Percentiles rank a stretch among this genome's conserved stretches.
These are phyloP conservation scores for Novumbra hubbsi DNA, from an alignment of 2,797 vertebrate genomes.

Conservation along the genomic window DNA sequence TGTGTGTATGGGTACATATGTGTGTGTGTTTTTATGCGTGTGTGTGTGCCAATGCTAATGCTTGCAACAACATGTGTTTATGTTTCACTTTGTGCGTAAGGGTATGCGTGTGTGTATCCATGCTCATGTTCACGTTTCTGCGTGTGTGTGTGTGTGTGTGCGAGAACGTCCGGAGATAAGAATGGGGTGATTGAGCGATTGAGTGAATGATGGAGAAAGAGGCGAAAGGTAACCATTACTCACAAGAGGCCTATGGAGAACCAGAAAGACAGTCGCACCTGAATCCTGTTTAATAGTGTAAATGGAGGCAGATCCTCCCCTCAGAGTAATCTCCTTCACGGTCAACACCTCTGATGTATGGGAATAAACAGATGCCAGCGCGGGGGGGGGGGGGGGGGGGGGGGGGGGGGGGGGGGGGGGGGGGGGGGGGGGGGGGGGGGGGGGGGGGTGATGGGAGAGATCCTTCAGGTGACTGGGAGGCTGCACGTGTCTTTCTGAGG, in stretches of 20 bases:
- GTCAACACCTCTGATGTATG: slow-evolving; percentile 72
- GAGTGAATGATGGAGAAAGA: slow-evolving; percentile 61
- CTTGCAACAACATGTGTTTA: neutral
- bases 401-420: slow-evolving; percentile 50
- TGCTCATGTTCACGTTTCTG: slow-evolving; percentile 1
- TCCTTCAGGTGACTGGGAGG: slow-evolving; percentile 55
- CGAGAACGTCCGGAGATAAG: slow-evolving; percentile 50
- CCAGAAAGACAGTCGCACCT: slow-evolving; percentile 73
- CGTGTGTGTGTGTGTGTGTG: slow-evolving; percentile 8
- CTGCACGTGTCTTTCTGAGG: slow-evolving; percentile 47
- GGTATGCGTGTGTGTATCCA: slow-evolving; percentile 8
- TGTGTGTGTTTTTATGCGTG: neutral
- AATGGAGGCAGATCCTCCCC: slow-evolving; percentile 71
- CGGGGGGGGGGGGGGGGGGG: slow-evolving; percentile 46
- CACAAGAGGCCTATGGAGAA: slow-evolving; percentile 65
- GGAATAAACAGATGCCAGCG: slow-evolving; percentile 66
- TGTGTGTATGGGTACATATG: neutral
- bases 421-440: slow-evolving; percentile 44
- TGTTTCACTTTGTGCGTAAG: slow-evolving; percentile 6
- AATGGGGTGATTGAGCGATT: slow-evolving; percentile 57
- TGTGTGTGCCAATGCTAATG: no score
- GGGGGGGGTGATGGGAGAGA: slow-evolving; percentile 53
- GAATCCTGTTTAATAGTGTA: slow-evolving; percentile 80
- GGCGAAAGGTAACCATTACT: slow-evolving; percentile 72
- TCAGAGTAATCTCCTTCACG: slow-evolving; percentile 73